Base-by-base conservation (phyloP, 2,113 vertebrate genomes). In the Psephotus haematonotus region DNA sequence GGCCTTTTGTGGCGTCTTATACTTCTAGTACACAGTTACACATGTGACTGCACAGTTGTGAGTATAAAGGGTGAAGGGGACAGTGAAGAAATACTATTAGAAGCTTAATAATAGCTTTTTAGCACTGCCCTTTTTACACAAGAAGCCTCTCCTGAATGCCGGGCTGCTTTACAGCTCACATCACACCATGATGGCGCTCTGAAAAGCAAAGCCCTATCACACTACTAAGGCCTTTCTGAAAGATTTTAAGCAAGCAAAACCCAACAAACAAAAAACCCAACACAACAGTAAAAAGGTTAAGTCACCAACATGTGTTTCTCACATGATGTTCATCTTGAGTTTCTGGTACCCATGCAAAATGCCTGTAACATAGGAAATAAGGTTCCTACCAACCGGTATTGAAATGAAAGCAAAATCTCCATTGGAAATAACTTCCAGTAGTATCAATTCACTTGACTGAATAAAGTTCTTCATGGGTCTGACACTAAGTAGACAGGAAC, bases 1-100 rank as follows among this genome's bases (percentile, higher is more conserved):
- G 91, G 91, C 59, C 94, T 95, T 93, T 94, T 87, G 86, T 92
- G 81, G 63, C 89, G 92, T 65, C 90, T 92, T 89, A 69, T 62
- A 79, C 91, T 87, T 93, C 76, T 49, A 89, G 91, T 25, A 44
- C 17, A 77, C 43, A 70, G 94, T 93, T 65, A 83, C 3, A 0
- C 89, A 82, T 72, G 89, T 87, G 94, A 95, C 93, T 52, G 77
- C 86, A 76, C 86, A 91, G 77, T 96, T 71, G 83, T 47, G 74
- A 96, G 83, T 77, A 92, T 81, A 94, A 92, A 93, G 74, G 57
- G 41, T 63, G 89, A 94, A 92, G 62, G 65, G 74, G 70, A 93
- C 74, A 80, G 78, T 11, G 28, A 69, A 84, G 91, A 96, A 95
- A 92, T 82, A 86, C 69, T 93, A 78, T 82, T 68, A 91, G 77